Base-by-base conservation (phyloP, 2,113 vertebrate genomes). In the Pampusana beccarii region DNA sequence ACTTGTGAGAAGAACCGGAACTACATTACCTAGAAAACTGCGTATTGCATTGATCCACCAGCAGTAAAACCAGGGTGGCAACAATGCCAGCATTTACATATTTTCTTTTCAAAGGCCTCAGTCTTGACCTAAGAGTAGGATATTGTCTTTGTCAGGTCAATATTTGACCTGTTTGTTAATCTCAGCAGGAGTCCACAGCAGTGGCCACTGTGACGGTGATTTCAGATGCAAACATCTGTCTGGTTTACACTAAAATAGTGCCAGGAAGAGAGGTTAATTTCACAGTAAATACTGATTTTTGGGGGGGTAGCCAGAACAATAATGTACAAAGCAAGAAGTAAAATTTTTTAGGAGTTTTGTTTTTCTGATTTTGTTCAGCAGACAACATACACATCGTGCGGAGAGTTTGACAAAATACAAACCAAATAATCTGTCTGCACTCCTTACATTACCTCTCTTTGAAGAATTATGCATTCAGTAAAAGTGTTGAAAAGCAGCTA, bases 401-500 rank as follows among this genome's bases (percentile, higher is more conserved):
- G 24, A 74, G 36, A 71, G 44, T 25, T 11, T 12, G 24, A 73
- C 71, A 83, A 96, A 93, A 77, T 6, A 26, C 36, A 65, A 67
- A 33, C 8, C 50, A 81, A 75, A 54, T 23, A 60, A 53, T 80
- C 61, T 40, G 26, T 61, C 71, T 67, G 42, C 44, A 75, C 67
- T 84, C 50, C 44, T 61, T 66, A 62, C 56, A 10, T 87, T 81
- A 80, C 72, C 72, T 58, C 79, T 94, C 16, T 60, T 88, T 77
- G 86, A 88, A 78, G 77, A 97, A 81, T 79, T 94, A 58, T 60
- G 51, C 40, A 36, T 93, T 94, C 88, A 82, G 75, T 46, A 71
- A 86, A 96, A 95, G 58, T 79, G 31, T 54, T 50, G 88, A 86
- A 95, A 97, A 58, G 24, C 79, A 90, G 81, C 89, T 91, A 84